A percentile compares a stretch with the other conserved stretches of the same genome.
phyloP scores from a whole-genome alignment of 2,888 invertebrate species.

The Ectropis crepuscularia region DNA sequence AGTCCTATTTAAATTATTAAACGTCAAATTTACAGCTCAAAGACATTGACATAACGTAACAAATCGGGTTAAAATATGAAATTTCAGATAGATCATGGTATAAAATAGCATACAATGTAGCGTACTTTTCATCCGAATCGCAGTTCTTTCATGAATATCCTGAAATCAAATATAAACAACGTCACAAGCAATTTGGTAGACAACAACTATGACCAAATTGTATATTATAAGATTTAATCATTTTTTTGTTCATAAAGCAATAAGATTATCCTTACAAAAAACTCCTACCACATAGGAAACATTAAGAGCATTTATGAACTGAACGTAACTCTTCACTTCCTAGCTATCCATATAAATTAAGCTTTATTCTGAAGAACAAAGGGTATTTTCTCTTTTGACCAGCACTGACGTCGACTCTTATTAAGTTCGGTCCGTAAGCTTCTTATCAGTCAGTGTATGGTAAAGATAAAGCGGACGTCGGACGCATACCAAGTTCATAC shows the following conservation, averaged over 20 bases:
- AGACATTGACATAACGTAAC: too few relatives aligned
- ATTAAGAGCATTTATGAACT: slow-evolving; percentile 54
- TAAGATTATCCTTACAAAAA: slow-evolving; percentile 1
- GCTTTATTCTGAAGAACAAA: slow-evolving; percentile 56
- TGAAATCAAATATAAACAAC: too few relatives aligned
- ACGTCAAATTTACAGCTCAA: too few relatives aligned
- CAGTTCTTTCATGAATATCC: too few relatives aligned
- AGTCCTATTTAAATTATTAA: neutral
- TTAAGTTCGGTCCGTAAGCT: slow-evolving; percentile 78
- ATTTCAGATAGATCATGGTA: too few relatives aligned
- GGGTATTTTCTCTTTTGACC: slow-evolving; percentile 61
- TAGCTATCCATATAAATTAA: slow-evolving; percentile 58
- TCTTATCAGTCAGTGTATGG: slow-evolving; percentile 81
- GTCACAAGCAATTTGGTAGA: too few relatives aligned
- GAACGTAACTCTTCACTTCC: slow-evolving; percentile 57
- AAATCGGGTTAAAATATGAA: too few relatives aligned
- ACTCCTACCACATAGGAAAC: slow-evolving; percentile 29
- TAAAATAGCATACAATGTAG: too few relatives aligned
- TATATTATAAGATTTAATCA: too few relatives aligned
- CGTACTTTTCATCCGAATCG: too few relatives aligned
- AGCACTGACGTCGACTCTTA: slow-evolving; percentile 66
- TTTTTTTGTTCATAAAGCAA: too few relatives aligned
- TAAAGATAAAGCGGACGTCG: slow-evolving; percentile 77
- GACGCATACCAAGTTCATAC: slow-evolving; percentile 43
- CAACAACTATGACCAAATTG: too few relatives aligned